phyloP scores from a whole-genome alignment of 2,888 invertebrate genomes.

The Polymixis lichenea region DNA sequence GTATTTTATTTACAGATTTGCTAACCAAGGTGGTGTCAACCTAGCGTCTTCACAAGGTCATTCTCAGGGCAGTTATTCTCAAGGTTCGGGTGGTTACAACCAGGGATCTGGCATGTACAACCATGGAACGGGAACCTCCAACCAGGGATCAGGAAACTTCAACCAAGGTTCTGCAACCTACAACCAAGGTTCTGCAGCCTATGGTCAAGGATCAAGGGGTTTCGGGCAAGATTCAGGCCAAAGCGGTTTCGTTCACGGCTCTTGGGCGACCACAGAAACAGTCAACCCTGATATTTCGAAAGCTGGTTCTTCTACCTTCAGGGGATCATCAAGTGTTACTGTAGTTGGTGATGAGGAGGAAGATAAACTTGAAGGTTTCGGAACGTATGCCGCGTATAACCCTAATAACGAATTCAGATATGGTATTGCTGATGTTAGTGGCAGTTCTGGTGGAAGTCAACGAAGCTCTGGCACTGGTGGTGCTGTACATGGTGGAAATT shows the following conservation, averaged over 20 bases:
- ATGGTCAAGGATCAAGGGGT: conserved; percentile 50
- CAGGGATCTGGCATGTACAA: conserved; percentile 26
- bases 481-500: conserved; percentile 56
- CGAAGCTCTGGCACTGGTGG: conserved; percentile 54
- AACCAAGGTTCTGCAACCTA: conserved; percentile 43
- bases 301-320: conserved; percentile 82
- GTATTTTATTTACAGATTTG: conserved; percentile 68
- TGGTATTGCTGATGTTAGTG: conserved; percentile 83
- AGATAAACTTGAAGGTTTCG: conserved; percentile 82
- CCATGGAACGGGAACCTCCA: conserved; percentile 34
- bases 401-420: conserved; percentile 85
- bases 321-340: conserved; percentile 78
- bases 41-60: conserved; percentile 62
- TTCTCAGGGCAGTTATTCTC: conserved; percentile 23
- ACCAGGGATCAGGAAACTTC: conserved; percentile 37
- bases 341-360: conserved; percentile 85
- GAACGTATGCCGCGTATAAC: conserved; percentile 81
- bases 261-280: conserved; percentile 87
- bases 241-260: conserved; percentile 79
- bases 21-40: conserved; percentile 69
- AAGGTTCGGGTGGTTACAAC: conserved; percentile 19
- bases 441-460: conserved; percentile 64
- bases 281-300: conserved; percentile 86
- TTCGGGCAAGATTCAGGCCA: conserved; percentile 52
- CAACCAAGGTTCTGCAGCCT: conserved; percentile 50